phyloP scores from a whole-genome alignment of 2,888 invertebrate genomes.

The Heliothis peltigera region DNA sequence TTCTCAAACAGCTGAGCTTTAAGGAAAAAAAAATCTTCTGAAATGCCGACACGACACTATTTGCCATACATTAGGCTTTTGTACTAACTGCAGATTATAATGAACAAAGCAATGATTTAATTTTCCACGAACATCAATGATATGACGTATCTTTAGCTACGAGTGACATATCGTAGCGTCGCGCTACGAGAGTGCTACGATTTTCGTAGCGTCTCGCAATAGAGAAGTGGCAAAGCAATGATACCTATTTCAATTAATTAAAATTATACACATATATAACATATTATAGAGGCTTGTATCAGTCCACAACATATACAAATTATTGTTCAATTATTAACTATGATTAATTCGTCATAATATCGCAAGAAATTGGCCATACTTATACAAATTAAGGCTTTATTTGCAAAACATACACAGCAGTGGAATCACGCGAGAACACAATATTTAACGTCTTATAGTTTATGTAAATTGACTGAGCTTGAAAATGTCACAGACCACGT shows the following conservation, averaged over 20 bases:
- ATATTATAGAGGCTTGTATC: too few species aligned
- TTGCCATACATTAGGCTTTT: constrained; percentile 33
- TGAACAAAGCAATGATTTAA: neutral
- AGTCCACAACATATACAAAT: too few species aligned
- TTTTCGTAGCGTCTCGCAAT: neutral
- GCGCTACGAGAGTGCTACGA: constrained; percentile 15
- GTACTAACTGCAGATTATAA: constrained; percentile 44
- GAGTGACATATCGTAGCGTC: neutral
- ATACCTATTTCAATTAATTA: too few species aligned
- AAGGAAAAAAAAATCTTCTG: constrained; percentile 39
- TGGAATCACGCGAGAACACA: constrained; percentile 57
- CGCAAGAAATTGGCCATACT: constrained; percentile 2
- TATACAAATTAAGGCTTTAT: constrained; percentile 25
- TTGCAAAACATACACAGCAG: constrained; percentile 48
- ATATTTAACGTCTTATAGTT: constrained; percentile 60
- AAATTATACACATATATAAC: too few species aligned
- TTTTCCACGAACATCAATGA: neutral
- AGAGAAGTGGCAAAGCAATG: too few species aligned
- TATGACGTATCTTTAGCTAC: neutral
- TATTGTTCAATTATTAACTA: neutral
- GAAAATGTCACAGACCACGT: constrained; percentile 55
- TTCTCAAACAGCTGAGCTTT: constrained; percentile 43
- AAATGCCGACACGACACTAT: constrained; percentile 47
- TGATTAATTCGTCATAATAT: neutral
- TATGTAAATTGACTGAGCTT: constrained; percentile 65